Conservation (phyloP, 2,888 invertebrate genomes). For the Polylopha cassiicola region DNA sequence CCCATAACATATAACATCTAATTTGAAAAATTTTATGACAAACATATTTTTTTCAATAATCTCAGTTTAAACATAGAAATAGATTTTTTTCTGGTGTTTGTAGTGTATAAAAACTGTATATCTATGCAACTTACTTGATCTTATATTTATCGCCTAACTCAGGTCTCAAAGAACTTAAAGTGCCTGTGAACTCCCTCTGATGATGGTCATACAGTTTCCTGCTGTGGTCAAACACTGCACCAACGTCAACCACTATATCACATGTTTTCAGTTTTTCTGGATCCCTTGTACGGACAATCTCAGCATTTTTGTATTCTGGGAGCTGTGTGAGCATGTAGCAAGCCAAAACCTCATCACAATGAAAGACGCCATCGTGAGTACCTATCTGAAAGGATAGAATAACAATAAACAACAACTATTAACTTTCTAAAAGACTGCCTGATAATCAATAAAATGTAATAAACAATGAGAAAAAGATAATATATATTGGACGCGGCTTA, state of each 20-base stretch:
- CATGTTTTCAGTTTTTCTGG: slow-evolving; percentile 82
- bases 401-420: neutral
- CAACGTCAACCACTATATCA: slow-evolving; percentile 97
- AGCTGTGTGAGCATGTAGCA: slow-evolving; percentile 92
- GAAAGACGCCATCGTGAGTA: slow-evolving; percentile 90
- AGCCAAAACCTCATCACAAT: slow-evolving; percentile 97
- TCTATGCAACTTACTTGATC: slow-evolving; percentile 76
- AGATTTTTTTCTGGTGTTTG: no score
- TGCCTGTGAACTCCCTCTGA: slow-evolving; percentile 85
- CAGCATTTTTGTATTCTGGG: slow-evolving; percentile 87
- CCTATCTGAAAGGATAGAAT: slow-evolving; percentile 72
- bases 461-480: no score
- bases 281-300: slow-evolving; percentile 84
- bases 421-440: no score
- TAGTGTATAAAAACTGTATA: no score
- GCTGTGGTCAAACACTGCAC: slow-evolving; percentile 87
- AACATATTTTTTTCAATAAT: no score
- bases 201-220: slow-evolving; percentile 95
- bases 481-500: no score
- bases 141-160: slow-evolving; percentile 77
- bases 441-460: no score
- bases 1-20: no score
- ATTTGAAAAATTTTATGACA: no score
- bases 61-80: no score
- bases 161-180: slow-evolving; percentile 80